Evolutionary conservation across 2,888 invertebrate genomes (phyloP).

Genomic region (Drosophila melanosoma): DNA sequence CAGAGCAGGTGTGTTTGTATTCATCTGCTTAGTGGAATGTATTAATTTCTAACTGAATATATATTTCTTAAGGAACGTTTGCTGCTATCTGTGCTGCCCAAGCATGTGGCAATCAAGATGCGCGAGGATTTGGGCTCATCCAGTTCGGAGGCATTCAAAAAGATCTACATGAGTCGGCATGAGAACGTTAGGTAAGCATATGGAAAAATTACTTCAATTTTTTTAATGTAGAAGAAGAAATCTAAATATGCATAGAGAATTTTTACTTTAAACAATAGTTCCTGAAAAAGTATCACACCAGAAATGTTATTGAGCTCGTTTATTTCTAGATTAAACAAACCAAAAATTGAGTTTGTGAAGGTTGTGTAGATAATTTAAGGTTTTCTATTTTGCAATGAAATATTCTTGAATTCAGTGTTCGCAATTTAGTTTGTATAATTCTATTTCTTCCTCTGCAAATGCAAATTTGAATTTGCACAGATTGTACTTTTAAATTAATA

Average conservation of each 20-base stretch:
- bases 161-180: constrained; percentile 98
- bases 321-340: neutral
- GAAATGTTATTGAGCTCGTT: neutral
- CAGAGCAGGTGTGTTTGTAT: constrained; percentile 90
- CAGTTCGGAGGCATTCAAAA: constrained; percentile 96
- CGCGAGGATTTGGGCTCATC: constrained; percentile 95
- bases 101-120: constrained; percentile 98
- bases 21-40: neutral
- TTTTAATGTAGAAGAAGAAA: no score
- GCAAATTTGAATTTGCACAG: neutral
- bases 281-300: neutral
- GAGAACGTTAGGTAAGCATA: constrained; percentile 95
- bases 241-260: neutral
- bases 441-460: no score
- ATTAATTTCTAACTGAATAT: neutral
- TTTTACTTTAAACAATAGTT: neutral
- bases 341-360: neutral
- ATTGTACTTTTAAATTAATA: neutral
- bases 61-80: constrained; percentile 90
- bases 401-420: neutral
- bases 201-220: neutral
- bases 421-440: neutral
- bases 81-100: constrained; percentile 95
- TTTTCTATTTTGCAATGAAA: neutral
- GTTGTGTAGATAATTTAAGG: neutral